Conservation (phyloP, 2,113 vertebrate species). For the Vulpes vulpes region DNA sequence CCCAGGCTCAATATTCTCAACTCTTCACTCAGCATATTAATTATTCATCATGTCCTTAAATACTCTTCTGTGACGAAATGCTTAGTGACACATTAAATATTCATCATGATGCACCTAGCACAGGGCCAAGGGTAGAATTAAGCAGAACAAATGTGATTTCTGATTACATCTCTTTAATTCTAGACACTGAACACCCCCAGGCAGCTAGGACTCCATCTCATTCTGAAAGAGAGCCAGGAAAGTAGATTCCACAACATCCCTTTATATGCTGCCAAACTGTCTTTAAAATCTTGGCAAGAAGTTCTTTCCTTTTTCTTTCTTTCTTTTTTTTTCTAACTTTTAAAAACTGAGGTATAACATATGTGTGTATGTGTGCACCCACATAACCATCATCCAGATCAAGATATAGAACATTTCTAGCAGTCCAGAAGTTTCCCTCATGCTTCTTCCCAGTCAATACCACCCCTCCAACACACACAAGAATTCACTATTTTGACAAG, state of each 20-base stretch:
- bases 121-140: constrained; percentile 49
- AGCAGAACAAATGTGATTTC: constrained; percentile 66
- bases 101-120: constrained; percentile 60
- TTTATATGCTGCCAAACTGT: constrained; percentile 64
- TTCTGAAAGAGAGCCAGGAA: constrained; percentile 66
- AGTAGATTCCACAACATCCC: constrained; percentile 50
- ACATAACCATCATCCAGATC: constrained; percentile 32
- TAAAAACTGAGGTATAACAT: constrained; percentile 47
- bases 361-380: constrained; percentile 31
- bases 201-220: neutral
- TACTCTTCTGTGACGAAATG: constrained; percentile 72
- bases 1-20: neutral
- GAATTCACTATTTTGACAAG: constrained; percentile 42
- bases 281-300: constrained; percentile 69
- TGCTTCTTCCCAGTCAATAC: neutral
- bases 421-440: neutral
- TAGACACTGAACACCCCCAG: constrained; percentile 19
- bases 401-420: neutral
- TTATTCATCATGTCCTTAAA: constrained; percentile 71
- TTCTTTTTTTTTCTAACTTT: constrained; percentile 46
- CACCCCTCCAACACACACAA: neutral
- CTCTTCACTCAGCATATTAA: neutral
- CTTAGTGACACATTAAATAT: constrained; percentile 78
- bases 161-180: constrained; percentile 65
- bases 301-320: constrained; percentile 45